Evolutionary conservation across 2,113 vertebrate genomes (phyloP).

Genomic region (Etheostoma cragini): DNA sequence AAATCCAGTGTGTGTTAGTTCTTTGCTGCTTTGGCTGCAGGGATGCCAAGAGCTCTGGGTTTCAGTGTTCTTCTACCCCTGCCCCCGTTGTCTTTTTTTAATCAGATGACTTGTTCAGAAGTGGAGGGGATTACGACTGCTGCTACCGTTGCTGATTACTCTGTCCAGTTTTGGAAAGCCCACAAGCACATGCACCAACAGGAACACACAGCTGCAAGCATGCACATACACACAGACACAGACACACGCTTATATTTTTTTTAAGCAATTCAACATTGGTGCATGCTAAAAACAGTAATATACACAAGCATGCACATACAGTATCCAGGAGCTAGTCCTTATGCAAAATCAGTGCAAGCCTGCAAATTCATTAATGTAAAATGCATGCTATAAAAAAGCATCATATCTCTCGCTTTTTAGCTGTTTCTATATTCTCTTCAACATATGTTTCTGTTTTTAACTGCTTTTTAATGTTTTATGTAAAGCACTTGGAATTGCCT

Average conservation of each 20-base stretch:
- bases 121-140: constrained; percentile 72
- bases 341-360: not conserved
- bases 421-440: no score
- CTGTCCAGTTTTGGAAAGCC: constrained; percentile 63
- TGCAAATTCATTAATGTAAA: constrained; percentile 8
- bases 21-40: constrained; percentile 71
- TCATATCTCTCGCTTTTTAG: not conserved
- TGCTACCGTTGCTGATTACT: constrained; percentile 61
- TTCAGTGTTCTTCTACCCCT: constrained; percentile 49
- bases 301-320: not conserved
- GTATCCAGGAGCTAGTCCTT: not conserved
- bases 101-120: constrained; percentile 78
- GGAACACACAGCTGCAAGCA: constrained; percentile 20
- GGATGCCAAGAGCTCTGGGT: constrained; percentile 64
- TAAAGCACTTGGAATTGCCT: no score
- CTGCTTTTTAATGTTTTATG: no score
- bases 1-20: constrained; percentile 75
- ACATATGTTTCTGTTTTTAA: no score
- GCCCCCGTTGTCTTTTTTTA: constrained; percentile 68
- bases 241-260: not conserved
- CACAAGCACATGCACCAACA: constrained; percentile 43
- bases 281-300: not conserved
- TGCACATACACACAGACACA: not conserved
- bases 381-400: not conserved
- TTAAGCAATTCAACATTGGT: not conserved